A percentile compares a stretch with the other conserved stretches of the same genome.
phyloP scores from a whole-genome alignment of 1,140 invertebrate genomes.

The Anoplolepis gracilipes region DNA sequence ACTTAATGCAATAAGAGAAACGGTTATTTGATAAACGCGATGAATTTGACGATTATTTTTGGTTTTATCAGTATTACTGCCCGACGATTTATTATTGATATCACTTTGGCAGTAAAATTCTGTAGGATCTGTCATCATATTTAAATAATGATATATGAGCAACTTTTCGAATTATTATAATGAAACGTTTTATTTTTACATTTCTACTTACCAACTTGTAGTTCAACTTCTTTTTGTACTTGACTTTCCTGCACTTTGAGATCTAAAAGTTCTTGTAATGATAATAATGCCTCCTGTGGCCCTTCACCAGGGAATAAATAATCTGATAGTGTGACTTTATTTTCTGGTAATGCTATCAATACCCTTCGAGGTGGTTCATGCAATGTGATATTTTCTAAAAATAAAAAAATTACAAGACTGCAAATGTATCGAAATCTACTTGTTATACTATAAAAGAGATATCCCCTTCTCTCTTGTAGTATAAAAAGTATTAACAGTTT shows the following conservation, averaged over 20 bases:
- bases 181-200: not conserved
- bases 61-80: slow-evolving; percentile 83
- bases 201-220: slow-evolving; percentile 85
- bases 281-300: slow-evolving; percentile 90
- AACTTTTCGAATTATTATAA: slow-evolving; percentile 49
- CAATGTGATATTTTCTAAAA: slow-evolving; percentile 89
- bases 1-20: slow-evolving; percentile 86
- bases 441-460: slow-evolving; percentile 26
- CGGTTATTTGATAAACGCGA: slow-evolving; percentile 83
- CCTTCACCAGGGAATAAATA: slow-evolving; percentile 95
- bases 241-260: slow-evolving; percentile 89
- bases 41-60: slow-evolving; percentile 77
- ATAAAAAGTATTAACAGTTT: not conserved
- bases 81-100: slow-evolving; percentile 85
- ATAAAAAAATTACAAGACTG: slow-evolving; percentile 15
- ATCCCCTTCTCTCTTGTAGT: too few species aligned
- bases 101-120: slow-evolving; percentile 88
- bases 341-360: slow-evolving; percentile 89
- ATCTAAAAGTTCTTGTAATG: slow-evolving; percentile 91
- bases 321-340: slow-evolving; percentile 91
- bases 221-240: slow-evolving; percentile 89
- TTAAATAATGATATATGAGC: slow-evolving; percentile 30
- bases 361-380: slow-evolving; percentile 93
- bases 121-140: slow-evolving; percentile 86
- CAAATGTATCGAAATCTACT: slow-evolving; percentile 43